A percentile compares a stretch with the other conserved stretches of the same genome.
Evolutionary conservation across 2,113 vertebrate genomes (phyloP).

Genomic region (Cinclus mexicanus): DNA sequence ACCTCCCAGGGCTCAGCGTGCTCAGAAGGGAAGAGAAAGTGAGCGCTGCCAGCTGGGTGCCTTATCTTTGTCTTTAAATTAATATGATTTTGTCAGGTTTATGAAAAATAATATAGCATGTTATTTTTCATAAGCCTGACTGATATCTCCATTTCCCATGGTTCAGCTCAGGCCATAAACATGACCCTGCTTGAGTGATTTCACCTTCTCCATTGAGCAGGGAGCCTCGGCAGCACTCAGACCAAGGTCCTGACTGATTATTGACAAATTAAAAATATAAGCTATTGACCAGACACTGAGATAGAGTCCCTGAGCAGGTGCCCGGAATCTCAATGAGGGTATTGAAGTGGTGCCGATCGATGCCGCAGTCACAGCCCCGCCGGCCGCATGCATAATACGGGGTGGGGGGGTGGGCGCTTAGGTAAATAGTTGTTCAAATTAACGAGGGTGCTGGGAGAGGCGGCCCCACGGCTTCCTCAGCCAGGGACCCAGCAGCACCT

Average conservation of each 20-base stretch:
- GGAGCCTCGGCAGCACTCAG: slow-evolving; percentile 50
- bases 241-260: slow-evolving; percentile 81
- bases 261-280: slow-evolving; percentile 85
- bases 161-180: slow-evolving; percentile 54
- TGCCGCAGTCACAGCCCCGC: slow-evolving; percentile 81
- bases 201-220: slow-evolving; percentile 12
- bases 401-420: neutral
- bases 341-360: slow-evolving; percentile 81
- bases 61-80: slow-evolving; percentile 71
- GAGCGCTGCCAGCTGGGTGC: neutral
- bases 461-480: neutral
- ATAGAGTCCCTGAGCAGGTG: slow-evolving; percentile 84
- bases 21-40: neutral
- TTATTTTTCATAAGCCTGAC: slow-evolving; percentile 32
- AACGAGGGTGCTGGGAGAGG: neutral
- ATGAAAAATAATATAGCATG: slow-evolving; percentile 62
- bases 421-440: slow-evolving; percentile 42
- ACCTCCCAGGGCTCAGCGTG: neutral
- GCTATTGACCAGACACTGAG: slow-evolving; percentile 82
- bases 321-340: slow-evolving; percentile 90
- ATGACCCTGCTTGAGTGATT: slow-evolving; percentile 61
- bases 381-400: slow-evolving; percentile 79
- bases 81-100: slow-evolving; percentile 66
- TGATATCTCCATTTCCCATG: slow-evolving; percentile 25
- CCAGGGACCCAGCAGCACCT: neutral